Evolutionary conservation across 1,140 invertebrate species (phyloP), one percentile per base, ranked within the genome.

Genomic region (Dreissena rostriformis): DNA sequence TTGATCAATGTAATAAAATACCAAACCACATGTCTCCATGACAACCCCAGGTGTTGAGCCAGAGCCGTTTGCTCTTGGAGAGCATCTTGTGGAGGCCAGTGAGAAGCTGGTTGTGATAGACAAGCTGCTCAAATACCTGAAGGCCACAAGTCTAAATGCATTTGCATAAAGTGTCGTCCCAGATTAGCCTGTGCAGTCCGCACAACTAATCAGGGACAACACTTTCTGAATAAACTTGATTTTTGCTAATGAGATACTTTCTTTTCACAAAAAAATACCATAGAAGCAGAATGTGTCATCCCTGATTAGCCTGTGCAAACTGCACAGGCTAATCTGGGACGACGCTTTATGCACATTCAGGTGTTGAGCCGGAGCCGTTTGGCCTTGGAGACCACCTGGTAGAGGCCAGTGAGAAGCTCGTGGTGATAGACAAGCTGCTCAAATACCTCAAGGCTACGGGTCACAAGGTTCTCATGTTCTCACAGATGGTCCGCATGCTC

Each of bases 401-500:
- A 5, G 91, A 91, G 63, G 87, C 88, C 0, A 93, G 93, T 86
- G 97, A 97, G 1, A 99, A 99, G 93, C 94, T 99, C 39, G 96
- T 96, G 68, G 97, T 98, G 14, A 93, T 99, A 26, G 98, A 99
- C 91, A 95, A 95, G 28, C 94, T 99, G 63, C 92, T 99, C 24
- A 96, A 95, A 57, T 95, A 96, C 76, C 94, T 99, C 1, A 98
- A 98, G 89, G 95, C 96, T 79, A 96, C 96, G 86, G 97, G 97
- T 0, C 98, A 99, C 93, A 94, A 98, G 84, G 98, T 99, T 0
- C 95, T 99, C 11, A 97, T 99, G 88, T 99, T 99, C 93, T 98
- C 98, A 8, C 98, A 99, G 94, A 99, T 99, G 97, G 98, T 97
- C 0, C 96, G 97, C 92, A 98, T 99, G 97, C 97, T 99, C 87